Base-by-base conservation (phyloP, 2,888 invertebrate species). In the Drosophila prostipennis region DNA sequence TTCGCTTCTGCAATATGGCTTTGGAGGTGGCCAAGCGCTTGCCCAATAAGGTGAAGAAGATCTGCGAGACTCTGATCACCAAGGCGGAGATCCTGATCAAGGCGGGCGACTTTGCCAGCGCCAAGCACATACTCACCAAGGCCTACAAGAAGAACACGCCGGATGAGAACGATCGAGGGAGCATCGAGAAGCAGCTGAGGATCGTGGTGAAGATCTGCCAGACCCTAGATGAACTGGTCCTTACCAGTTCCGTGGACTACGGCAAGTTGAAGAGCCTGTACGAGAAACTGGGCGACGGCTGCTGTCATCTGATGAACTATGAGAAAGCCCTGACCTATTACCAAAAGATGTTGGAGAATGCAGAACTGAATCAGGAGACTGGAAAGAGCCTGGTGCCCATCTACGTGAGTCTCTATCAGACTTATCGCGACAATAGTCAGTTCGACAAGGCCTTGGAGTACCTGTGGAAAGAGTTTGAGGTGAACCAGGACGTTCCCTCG, bases 231-330 rank as follows among this genome's bases (percentile, higher is more conserved):
- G 91, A 94, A 6, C 89, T 96, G 1, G 92, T 95, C 61, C 92
- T 93, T 4, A 93, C 94, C 0, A 92, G 93, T 40, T 94, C 94
- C 0, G 91, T 93, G 0, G 94, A 96, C 85, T 93, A 94, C 78
- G 87, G 80, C 2, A 92, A 93, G 10, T 93, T 94, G 56, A 95
- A 96, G 89, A 93, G 93, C 53, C 89, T 96, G 0, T 96, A 96
- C 89, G 98, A 98, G 91, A 95, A 94, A 87, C 92, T 98, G 45
- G 98, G 97, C 0, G 98, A 98, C 89, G 95, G 95, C 0, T 95
- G 96, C 0, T 95, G 95, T 51, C 94, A 94, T 43, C 91, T 96
- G 10, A 93, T 94, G 53, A 95, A 94, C 87, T 98, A 94, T 83
- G 89, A 94, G 0, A 94, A 94, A 76, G 98, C 97, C 0, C 93